Conservation (phyloP, 2,888 invertebrate genomes). For the Eurois occulta region DNA sequence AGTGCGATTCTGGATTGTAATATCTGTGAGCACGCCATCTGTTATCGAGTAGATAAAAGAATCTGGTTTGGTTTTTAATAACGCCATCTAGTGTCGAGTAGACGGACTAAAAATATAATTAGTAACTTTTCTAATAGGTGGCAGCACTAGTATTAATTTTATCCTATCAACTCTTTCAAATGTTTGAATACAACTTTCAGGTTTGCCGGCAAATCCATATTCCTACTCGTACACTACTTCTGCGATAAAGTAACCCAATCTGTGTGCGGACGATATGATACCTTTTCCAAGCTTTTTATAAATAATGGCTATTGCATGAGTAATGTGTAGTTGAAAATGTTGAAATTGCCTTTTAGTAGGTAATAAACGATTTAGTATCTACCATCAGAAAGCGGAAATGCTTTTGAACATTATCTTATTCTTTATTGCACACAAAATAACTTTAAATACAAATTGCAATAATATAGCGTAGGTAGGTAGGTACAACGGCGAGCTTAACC, state of each 20-base stretch:
- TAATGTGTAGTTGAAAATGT: rapidly evolving
- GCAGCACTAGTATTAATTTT: conserved; percentile 25
- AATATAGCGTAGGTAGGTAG: too few species aligned
- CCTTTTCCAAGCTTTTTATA: not conserved
- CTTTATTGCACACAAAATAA: too few species aligned
- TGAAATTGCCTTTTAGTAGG: not conserved
- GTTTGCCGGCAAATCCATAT: conserved; percentile 16
- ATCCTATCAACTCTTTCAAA: not conserved
- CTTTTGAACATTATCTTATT: not conserved
- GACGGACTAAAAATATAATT: conserved; percentile 9
- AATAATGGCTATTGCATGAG: not conserved
- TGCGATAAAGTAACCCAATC: not conserved
- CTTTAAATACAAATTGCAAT: too few species aligned
- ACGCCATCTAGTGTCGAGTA: conserved; percentile 53
- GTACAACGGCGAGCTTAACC: too few species aligned
- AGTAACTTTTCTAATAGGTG: conserved; percentile 25
- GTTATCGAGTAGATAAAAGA: conserved; percentile 48
- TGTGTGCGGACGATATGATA: not conserved
- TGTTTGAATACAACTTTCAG: conserved; percentile 23
- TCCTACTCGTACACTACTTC: not conserved
- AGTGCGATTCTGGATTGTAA: not conserved
- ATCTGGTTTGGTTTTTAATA: rapidly evolving
- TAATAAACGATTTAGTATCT: too few species aligned
- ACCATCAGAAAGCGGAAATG: not conserved
- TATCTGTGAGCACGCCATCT: conserved; percentile 62